Evolutionary conservation across 1,140 invertebrate genomes (phyloP), one percentile per base, ranked within the genome.

Genomic region (Papilio helenus): DNA sequence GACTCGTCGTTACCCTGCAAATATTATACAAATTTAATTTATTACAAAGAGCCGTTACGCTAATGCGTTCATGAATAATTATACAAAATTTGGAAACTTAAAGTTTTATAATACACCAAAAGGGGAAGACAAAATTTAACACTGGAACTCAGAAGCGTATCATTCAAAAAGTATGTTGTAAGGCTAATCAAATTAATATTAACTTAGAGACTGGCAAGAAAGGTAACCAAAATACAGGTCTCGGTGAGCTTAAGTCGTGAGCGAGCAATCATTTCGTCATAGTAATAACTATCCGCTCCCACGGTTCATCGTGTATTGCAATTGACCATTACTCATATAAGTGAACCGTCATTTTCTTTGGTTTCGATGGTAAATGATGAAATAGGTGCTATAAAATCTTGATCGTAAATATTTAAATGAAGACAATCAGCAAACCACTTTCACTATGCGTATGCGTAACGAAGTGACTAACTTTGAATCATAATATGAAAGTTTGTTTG

Each of bases 1-100:
- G 98, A 98, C 94, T 98, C 98, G 87, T 98, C 98, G 84, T 98
- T 98, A 83, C 97, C 97, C 97, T 97, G 92, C 3, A 92, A 94
- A 82, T 72, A 79, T 39, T 39, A 44, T 10, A 51, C 78, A 72
- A 23, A 29, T 49, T 51, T 44, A 73, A 72, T 77, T 49, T 18
- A 55, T 9, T 55, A 8, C 18, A 55, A n/a, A n/a, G 4, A 20
- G 5, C 18, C 9, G 2, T 20, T 20, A 39, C 34, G 51, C 51
- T 20, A 9, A n/a, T 20, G 2, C 51, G n/a, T 55, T 20, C 10
- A 55, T 8, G 18, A 46, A 9, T 44, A 44, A 44, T 46, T 18
- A 18, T 5, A 18, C 1, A 49, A 49, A 49, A 49, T 16, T 3
- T 49, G 46, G 4, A 76, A 72, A 20, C n/a, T 18, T 46, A 73